Conservation (phyloP, 1,140 invertebrate species). For the Cotesia typhae region DNA sequence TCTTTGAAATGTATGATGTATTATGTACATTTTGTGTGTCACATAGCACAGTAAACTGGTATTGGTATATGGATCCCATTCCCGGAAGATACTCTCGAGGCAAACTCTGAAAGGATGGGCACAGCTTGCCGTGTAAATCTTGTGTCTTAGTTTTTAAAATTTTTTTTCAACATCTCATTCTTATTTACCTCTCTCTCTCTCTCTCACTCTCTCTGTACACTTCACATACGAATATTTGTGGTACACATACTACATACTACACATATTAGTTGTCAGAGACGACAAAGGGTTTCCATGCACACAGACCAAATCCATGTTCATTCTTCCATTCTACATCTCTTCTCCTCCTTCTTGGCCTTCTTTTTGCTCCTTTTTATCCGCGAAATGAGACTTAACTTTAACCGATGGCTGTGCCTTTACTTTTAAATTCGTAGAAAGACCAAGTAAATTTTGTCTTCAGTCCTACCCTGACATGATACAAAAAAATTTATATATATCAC, state of each 20-base stretch:
- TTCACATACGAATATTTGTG: no score
- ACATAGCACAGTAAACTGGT: not conserved
- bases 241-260: constrained; percentile 30
- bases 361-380: no score
- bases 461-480: constrained; percentile 15
- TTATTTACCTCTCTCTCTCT: no score
- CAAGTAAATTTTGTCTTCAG: constrained; percentile 33
- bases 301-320: not conserved
- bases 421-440: constrained; percentile 35
- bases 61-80: constrained; percentile 6
- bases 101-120: constrained; percentile 9
- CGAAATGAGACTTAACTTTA: constrained; percentile 11
- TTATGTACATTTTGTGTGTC: not conserved
- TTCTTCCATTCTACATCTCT: constrained; percentile 1
- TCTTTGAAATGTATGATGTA: constrained; percentile 6
- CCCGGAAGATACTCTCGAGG: constrained; percentile 7
- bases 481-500: not conserved
- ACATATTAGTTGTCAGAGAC: constrained; percentile 18
- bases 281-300: constrained; percentile 27
- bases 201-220: no score
- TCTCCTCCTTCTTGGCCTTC: no score
- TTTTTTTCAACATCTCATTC: no score
- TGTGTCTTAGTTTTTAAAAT: constrained; percentile 3
- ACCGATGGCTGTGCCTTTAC: constrained; percentile 2
- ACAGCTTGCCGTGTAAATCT: constrained; percentile 32